Evolutionary conservation across 1,140 invertebrate genomes (phyloP).

Genomic region (Scaptomyza pallida): DNA sequence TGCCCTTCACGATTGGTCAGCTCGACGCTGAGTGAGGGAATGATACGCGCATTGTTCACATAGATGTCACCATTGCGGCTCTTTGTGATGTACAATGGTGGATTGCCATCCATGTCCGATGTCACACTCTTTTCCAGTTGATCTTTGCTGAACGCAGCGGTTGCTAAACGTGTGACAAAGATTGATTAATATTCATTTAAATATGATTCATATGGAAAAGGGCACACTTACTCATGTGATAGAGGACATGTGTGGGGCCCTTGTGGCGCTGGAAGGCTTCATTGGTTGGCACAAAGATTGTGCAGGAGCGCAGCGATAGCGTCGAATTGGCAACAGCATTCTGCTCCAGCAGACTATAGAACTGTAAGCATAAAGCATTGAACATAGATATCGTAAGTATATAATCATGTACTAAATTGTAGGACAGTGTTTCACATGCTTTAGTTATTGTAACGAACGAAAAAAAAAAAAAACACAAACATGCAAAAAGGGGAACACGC

Average conservation of each 20-base stretch:
- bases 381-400: constrained; percentile 25
- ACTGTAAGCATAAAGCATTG: constrained; percentile 86
- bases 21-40: constrained; percentile 88
- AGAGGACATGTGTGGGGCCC: constrained; percentile 87
- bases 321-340: constrained; percentile 88
- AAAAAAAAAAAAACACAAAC: constrained; percentile 39
- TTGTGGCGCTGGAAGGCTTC: constrained; percentile 89
- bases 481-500: constrained; percentile 3
- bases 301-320: constrained; percentile 88
- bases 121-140: constrained; percentile 88
- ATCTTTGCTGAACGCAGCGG: constrained; percentile 88
- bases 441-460: constrained; percentile 31
- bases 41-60: constrained; percentile 92
- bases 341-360: constrained; percentile 88
- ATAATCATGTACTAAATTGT: constrained; percentile 30
- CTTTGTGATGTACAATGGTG: constrained; percentile 91
- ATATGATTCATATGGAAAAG: constrained; percentile 30
- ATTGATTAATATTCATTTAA: constrained; percentile 56
- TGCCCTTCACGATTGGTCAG: constrained; percentile 86
- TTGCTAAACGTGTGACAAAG: constrained; percentile 85
- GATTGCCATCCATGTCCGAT: constrained; percentile 91
- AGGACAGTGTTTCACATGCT: constrained; percentile 38
- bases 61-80: constrained; percentile 89
- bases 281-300: constrained; percentile 92
- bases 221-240: constrained; percentile 91